Conservation (phyloP, 1,140 invertebrate genomes). For the Hermetia illucens region DNA sequence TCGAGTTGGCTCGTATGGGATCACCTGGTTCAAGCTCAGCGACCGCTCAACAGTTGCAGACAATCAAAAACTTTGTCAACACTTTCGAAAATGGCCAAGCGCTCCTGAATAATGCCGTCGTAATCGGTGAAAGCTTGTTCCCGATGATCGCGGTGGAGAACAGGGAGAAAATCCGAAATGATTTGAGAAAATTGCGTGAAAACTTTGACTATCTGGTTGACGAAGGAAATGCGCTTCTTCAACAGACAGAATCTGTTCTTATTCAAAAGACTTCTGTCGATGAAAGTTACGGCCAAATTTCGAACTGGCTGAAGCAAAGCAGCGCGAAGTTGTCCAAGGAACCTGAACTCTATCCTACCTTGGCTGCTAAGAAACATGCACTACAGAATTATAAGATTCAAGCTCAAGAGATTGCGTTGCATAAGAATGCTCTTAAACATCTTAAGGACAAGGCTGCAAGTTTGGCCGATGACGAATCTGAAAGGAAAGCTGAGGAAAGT, state of each 20-base stretch:
- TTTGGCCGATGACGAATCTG: slow-evolving; percentile 59
- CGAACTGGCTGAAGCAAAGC: slow-evolving; percentile 63
- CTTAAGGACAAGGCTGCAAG: slow-evolving; percentile 58
- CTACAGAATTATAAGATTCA: slow-evolving; percentile 60
- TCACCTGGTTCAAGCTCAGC: slow-evolving; percentile 26
- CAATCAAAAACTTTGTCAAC: slow-evolving; percentile 40
- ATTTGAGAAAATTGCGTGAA: slow-evolving; percentile 66
- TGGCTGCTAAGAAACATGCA: slow-evolving; percentile 74
- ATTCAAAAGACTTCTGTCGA: slow-evolving; percentile 82
- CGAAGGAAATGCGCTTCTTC: slow-evolving; percentile 67
- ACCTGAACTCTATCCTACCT: slow-evolving; percentile 52
- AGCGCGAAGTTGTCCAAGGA: slow-evolving; percentile 52
- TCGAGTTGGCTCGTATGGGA: slow-evolving; percentile 27
- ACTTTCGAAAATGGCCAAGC: slow-evolving; percentile 64
- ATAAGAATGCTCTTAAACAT: slow-evolving; percentile 63
- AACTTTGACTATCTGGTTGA: slow-evolving; percentile 73
- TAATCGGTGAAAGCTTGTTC: slow-evolving; percentile 75
- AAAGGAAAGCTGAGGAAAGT: slow-evolving; percentile 50
- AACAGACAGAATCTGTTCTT: slow-evolving; percentile 70
- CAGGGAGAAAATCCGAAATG: slow-evolving; percentile 65
- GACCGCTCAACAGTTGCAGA: slow-evolving; percentile 24
- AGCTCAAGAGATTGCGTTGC: slow-evolving; percentile 66
- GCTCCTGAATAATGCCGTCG: slow-evolving; percentile 64
- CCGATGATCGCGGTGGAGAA: slow-evolving; percentile 74
- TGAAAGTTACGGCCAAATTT: slow-evolving; percentile 70